Evolutionary conservation across 2,113 vertebrate species (phyloP).

Genomic region (Mohoua ochrocephala): DNA sequence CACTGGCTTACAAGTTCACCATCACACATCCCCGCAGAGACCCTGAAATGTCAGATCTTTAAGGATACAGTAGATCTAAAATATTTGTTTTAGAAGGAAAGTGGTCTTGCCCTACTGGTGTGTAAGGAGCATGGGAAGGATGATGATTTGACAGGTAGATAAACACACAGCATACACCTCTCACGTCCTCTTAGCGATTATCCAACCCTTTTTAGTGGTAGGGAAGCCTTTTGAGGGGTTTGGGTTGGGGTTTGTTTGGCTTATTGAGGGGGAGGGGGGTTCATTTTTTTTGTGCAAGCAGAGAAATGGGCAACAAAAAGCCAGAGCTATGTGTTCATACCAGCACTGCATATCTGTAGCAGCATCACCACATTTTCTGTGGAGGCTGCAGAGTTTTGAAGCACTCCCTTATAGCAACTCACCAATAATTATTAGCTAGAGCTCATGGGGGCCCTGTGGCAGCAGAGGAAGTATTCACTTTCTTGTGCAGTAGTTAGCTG

Average conservation of each 20-base stretch:
- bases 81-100: neutral
- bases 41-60: neutral
- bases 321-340: neutral
- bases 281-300: neutral
- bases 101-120: neutral
- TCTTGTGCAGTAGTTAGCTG: neutral
- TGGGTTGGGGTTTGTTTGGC: neutral
- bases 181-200: neutral
- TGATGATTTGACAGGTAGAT: neutral
- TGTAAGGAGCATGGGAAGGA: neutral
- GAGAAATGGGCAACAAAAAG: neutral
- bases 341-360: neutral
- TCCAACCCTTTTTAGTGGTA: neutral
- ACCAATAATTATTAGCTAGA: neutral
- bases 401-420: neutral
- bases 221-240: neutral
- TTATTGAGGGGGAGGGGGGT: fast-evolving
- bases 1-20: neutral
- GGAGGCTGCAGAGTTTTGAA: neutral
- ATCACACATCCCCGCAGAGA: neutral
- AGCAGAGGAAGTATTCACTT: neutral
- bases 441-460: neutral
- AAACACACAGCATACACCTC: neutral
- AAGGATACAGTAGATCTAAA: neutral
- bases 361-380: neutral